Evolutionary conservation across 2,888 invertebrate genomes (phyloP).

Genomic region (Stegana nigrithorax): DNA sequence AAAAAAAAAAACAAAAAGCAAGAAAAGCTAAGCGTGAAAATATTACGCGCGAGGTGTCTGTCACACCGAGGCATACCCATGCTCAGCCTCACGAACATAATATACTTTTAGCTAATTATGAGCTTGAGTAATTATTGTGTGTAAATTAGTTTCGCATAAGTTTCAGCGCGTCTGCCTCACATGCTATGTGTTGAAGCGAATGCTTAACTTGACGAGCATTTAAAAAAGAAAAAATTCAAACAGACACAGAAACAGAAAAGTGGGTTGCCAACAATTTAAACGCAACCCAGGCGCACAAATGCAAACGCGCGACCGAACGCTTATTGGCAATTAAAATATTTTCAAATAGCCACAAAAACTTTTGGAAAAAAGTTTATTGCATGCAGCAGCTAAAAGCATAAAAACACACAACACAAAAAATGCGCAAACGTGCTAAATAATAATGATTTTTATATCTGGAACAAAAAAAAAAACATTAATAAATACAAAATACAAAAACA

Average conservation of each 20-base stretch:
- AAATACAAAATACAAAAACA: not conserved
- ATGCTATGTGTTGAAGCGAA: not conserved
- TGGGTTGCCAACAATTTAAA: too few species aligned
- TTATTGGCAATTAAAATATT: not conserved
- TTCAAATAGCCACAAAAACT: not conserved
- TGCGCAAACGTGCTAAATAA: not conserved
- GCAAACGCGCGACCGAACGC: not conserved
- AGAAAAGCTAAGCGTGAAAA: not conserved
- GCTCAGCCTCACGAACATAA: too few species aligned
- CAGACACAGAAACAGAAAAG: too few species aligned
- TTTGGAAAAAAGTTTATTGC: not conserved
- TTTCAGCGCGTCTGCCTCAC: not conserved
- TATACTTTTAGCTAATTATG: constrained; percentile 3
- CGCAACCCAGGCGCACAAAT: not conserved
- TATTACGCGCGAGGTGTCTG: not conserved
- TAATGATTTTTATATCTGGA: not conserved
- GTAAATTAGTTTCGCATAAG: constrained; percentile 11
- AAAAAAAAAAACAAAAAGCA: not conserved
- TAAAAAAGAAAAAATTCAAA: not conserved
- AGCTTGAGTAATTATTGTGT: constrained; percentile 12
- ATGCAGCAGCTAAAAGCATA: not conserved
- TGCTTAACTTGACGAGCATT: not conserved
- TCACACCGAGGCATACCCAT: too few species aligned
- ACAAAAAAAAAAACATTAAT: not conserved
- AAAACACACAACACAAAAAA: not conserved